A percentile compares a stretch with the other conserved stretches of the same genome.
Conservation (phyloP, 2,113 vertebrate genomes). For the Myiagra hebetior region DNA sequence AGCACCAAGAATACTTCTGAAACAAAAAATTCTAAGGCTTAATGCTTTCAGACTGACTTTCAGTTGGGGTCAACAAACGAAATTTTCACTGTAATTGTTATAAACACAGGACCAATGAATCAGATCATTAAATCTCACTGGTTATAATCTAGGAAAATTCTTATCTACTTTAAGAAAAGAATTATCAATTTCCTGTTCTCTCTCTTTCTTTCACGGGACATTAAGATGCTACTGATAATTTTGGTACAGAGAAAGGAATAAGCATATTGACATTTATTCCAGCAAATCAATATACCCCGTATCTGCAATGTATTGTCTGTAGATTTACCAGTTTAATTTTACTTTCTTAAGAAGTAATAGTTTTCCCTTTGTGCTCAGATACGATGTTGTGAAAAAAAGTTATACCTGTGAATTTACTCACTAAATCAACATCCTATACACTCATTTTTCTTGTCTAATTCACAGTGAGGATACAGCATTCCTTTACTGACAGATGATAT, state of each 20-base stretch:
- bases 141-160: not conserved
- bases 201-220: not conserved
- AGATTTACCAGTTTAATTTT: not conserved
- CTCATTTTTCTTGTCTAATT: not conserved
- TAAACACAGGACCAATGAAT: not conserved
- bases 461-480: not conserved
- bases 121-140: not conserved
- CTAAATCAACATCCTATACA: not conserved
- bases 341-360: not conserved
- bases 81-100: not conserved
- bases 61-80: not conserved
- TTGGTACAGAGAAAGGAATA: not conserved
- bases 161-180: not conserved
- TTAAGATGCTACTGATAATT: not conserved
- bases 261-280: not conserved
- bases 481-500: not conserved
- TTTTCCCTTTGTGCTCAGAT: not conserved
- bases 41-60: not conserved
- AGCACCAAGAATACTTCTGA: not conserved
- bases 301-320: not conserved
- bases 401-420: not conserved
- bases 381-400: not conserved
- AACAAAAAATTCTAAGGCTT: not conserved
- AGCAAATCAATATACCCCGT: fast-evolving
- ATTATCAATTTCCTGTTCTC: not conserved